These are phyloP conservation scores for Andricus quercusramuli DNA, from an alignment of 2,888 invertebrate species.

Conservation along the genomic window DNA sequence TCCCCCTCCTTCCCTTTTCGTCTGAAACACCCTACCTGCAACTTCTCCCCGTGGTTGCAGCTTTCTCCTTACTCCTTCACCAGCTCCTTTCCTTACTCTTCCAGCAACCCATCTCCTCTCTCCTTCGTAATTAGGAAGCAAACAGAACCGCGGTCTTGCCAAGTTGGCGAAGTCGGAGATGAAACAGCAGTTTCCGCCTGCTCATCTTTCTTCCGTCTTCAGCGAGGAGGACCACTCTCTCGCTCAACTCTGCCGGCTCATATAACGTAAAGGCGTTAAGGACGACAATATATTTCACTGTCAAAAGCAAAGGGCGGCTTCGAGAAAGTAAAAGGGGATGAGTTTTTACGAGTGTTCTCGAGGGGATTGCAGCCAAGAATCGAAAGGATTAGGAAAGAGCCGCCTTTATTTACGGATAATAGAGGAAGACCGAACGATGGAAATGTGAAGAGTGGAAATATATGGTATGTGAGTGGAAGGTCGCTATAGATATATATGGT, in stretches of 20 bases:
- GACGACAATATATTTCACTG: conserved; percentile 54
- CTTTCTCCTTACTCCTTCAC: conserved; percentile 36
- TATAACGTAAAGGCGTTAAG: conserved; percentile 45
- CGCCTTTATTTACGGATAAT: conserved; percentile 40
- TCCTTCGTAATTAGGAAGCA: conserved; percentile 72
- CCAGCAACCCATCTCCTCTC: conserved; percentile 46
- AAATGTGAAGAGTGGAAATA: background rate
- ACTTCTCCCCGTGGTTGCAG: conserved; percentile 40
- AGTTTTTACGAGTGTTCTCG: conserved; percentile 31
- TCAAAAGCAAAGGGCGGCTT: conserved; percentile 37
- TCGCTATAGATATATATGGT: conserved; percentile 2
- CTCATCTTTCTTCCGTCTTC: conserved; percentile 59
- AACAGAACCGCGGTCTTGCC: conserved; percentile 72
- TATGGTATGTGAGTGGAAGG: background rate
- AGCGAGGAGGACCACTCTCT: conserved; percentile 52
- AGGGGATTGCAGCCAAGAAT: conserved; percentile 32
- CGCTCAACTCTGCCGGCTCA: conserved; percentile 45
- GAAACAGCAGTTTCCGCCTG: conserved; percentile 71
- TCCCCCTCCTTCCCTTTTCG: background rate
- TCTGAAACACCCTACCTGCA: background rate
- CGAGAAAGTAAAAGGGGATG: background rate
- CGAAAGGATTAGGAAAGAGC: conserved; percentile 38
- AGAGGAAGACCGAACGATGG: conserved; percentile 24
- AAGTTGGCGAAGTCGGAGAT: conserved; percentile 71
- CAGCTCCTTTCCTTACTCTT: conserved; percentile 30